Percentiles rank a stretch among this genome's conserved stretches.
Evolutionary conservation across 2,113 vertebrate genomes (phyloP).

Genomic region (Nestor notabilis): DNA sequence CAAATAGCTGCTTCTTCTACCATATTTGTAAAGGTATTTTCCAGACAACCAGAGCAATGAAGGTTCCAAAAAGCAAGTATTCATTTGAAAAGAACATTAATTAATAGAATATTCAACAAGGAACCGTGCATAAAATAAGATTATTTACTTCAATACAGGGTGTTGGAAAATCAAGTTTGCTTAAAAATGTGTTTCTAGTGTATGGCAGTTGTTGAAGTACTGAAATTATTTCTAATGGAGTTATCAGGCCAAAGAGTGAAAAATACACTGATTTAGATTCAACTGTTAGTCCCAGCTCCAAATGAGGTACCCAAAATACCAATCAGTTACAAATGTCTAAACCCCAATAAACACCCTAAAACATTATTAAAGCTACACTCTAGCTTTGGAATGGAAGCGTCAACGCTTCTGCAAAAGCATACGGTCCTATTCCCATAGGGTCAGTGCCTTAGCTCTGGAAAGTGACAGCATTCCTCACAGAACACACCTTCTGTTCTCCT

Average conservation of each 20-base stretch:
- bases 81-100: neutral
- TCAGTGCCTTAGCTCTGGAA: neutral
- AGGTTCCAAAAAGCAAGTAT: neutral
- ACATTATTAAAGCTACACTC: neutral
- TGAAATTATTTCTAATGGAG: neutral
- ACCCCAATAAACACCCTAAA: neutral
- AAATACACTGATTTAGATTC: neutral
- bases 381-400: neutral
- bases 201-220: neutral
- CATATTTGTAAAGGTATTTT: neutral
- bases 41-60: neutral
- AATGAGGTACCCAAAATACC: neutral
- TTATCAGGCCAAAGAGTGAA: neutral
- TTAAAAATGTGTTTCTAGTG: neutral
- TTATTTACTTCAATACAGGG: neutral
- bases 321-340: neutral
- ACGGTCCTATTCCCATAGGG: neutral
- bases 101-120: neutral
- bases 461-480: rapidly evolving
- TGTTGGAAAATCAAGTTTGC: neutral
- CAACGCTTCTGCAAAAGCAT: neutral
- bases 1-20: neutral
- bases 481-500: neutral
- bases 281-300: neutral
- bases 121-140: neutral